These are phyloP conservation scores for Syngnathoides biaculeatus DNA, from an alignment of 2,113 vertebrate genomes.

Conservation along the genomic window DNA sequence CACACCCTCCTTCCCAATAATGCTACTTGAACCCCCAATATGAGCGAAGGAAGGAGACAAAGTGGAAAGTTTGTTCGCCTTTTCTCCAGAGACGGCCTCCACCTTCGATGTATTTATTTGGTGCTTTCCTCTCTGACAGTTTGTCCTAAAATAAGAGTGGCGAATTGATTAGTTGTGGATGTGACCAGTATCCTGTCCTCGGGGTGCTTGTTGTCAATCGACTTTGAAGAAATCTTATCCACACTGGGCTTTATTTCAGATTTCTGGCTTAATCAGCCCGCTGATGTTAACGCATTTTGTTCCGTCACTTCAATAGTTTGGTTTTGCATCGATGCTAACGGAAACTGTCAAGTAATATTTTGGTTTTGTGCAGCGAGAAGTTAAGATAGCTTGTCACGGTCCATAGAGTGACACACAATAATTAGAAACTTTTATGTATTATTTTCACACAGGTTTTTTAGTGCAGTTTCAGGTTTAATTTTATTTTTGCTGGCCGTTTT, in stretches of 20 bases:
- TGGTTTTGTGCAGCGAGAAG: background rate
- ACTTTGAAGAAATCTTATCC: constrained; percentile 17
- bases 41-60: constrained; percentile 29
- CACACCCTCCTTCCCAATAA: constrained; percentile 59
- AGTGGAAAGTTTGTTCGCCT: constrained; percentile 4
- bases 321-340: background rate
- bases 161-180: constrained; percentile 32
- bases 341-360: background rate
- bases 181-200: constrained; percentile 5
- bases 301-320: background rate
- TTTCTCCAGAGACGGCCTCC: background rate
- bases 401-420: background rate
- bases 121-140: background rate
- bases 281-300: background rate
- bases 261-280: background rate
- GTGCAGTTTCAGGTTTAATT: background rate
- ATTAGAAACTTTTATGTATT: background rate
- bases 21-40: constrained; percentile 63
- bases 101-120: background rate
- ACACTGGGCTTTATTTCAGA: constrained; percentile 7
- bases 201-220: constrained; percentile 24
- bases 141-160: background rate
- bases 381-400: background rate
- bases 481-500: background rate
- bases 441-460: background rate